Conservation (phyloP, 1,140 invertebrate species). For the Periplaneta americana region DNA sequence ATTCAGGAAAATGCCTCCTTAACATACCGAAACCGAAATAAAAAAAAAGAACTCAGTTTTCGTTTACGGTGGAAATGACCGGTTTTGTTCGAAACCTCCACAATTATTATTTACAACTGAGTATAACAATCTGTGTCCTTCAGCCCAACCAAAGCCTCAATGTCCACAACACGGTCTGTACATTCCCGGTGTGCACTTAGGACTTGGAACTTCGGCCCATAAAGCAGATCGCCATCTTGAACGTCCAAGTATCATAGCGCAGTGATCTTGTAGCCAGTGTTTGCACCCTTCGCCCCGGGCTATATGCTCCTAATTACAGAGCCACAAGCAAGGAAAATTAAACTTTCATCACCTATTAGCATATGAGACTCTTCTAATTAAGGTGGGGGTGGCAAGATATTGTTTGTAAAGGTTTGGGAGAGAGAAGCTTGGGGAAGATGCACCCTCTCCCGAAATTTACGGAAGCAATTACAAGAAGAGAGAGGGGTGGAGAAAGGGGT, state of each 20-base stretch:
- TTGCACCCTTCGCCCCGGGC: constrained; percentile 30
- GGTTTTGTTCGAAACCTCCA: too few relatives aligned
- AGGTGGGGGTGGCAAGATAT: constrained; percentile 23
- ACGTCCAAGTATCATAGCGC: background rate
- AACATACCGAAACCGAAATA: too few relatives aligned
- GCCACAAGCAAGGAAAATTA: constrained; percentile 37
- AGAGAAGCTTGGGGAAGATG: background rate
- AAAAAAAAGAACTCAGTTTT: too few relatives aligned
- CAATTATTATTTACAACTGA: too few relatives aligned
- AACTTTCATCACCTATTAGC: constrained; percentile 40
- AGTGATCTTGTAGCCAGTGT: constrained; percentile 19
- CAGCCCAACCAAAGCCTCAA: too few relatives aligned
- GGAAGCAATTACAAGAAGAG: background rate
- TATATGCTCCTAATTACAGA: constrained; percentile 33
- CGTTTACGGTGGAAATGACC: too few relatives aligned
- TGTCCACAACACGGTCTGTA: too few relatives aligned
- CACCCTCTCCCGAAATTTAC: background rate
- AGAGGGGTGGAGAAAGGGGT: background rate
- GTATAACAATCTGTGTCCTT: too few relatives aligned
- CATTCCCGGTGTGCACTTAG: too few relatives aligned
- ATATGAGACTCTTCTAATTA: constrained; percentile 39
- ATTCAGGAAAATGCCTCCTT: too few relatives aligned
- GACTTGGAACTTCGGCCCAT: too few relatives aligned
- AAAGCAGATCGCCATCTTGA: background rate
- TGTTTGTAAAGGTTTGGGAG: background rate